Conservation (phyloP, 1,140 invertebrate genomes). For the Drosophila seguyi region DNA sequence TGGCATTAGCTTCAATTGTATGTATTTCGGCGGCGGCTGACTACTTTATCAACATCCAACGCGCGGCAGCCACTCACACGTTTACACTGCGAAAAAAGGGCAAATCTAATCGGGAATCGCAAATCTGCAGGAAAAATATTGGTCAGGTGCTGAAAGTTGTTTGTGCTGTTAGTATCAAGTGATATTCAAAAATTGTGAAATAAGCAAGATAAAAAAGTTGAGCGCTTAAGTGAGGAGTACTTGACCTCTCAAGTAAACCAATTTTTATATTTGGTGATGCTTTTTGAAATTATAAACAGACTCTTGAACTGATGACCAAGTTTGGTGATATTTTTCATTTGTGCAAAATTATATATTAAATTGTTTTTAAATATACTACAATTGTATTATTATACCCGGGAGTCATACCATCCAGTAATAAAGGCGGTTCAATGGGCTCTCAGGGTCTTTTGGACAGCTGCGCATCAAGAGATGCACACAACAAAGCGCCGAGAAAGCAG, state of each 20-base stretch:
- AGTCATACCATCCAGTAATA: conserved; percentile 58
- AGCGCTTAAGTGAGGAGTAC: background rate
- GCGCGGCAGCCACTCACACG: conserved; percentile 22
- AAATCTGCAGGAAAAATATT: conserved; percentile 8
- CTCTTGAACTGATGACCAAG: conserved; percentile 26
- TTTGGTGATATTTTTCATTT: conserved; percentile 21
- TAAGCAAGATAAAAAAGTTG: background rate
- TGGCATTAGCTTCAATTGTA: conserved; percentile 63
- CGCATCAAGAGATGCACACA: conserved; percentile 50
- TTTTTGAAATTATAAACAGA: conserved; percentile 4
- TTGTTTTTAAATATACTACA: conserved; percentile 15
- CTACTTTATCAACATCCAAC: conserved; percentile 61
- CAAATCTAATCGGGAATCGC: background rate
- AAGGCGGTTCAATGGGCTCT: conserved; percentile 76
- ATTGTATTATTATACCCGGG: conserved; percentile 44
- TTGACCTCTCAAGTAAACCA: background rate
- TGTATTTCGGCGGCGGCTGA: conserved; percentile 34
- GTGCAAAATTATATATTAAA: conserved; percentile 7
- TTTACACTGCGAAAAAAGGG: conserved; percentile 5
- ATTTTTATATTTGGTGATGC: background rate
- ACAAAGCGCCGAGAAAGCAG: conserved; percentile 23
- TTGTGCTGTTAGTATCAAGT: background rate
- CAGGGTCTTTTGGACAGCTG: conserved; percentile 69
- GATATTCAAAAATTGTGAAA: conserved; percentile 2
- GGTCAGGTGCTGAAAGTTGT: background rate